Evolutionary conservation across 2,113 vertebrate species (phyloP).

Genomic region (Lynx canadensis): DNA sequence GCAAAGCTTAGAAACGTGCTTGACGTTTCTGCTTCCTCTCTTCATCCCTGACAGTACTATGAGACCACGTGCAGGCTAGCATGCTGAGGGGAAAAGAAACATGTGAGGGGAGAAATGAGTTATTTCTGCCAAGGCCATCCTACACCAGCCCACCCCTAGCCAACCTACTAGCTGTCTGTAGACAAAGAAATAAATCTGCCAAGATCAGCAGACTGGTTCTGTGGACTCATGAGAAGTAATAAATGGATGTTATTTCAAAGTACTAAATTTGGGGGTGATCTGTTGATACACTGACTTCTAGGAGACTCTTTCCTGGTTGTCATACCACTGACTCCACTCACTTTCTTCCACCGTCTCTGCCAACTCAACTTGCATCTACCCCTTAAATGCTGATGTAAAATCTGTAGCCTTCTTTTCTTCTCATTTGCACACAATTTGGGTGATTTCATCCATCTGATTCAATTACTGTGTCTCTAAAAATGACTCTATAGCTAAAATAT

Average conservation of each 20-base stretch:
- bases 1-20: not conserved
- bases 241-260: not conserved
- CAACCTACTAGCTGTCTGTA: not conserved
- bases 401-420: not conserved
- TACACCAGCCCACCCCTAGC: not conserved
- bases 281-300: not conserved
- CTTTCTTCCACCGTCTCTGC: not conserved
- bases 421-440: not conserved
- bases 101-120: not conserved
- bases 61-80: rapidly evolving
- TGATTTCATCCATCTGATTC: not conserved
- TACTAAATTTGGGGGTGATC: not conserved
- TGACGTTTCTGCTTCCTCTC: not conserved
- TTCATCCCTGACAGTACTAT: not conserved
- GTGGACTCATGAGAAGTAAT: not conserved
- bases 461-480: not conserved
- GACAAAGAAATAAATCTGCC: not conserved
- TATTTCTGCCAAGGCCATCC: not conserved
- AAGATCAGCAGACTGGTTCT: not conserved
- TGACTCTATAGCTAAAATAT: not conserved
- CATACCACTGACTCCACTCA: not conserved
- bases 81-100: not conserved
- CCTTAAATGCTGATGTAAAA: not conserved
- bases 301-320: not conserved
- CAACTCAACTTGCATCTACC: not conserved